Evolutionary conservation across 2,113 vertebrate species (phyloP).

Genomic region (Sapajus apella): DNA sequence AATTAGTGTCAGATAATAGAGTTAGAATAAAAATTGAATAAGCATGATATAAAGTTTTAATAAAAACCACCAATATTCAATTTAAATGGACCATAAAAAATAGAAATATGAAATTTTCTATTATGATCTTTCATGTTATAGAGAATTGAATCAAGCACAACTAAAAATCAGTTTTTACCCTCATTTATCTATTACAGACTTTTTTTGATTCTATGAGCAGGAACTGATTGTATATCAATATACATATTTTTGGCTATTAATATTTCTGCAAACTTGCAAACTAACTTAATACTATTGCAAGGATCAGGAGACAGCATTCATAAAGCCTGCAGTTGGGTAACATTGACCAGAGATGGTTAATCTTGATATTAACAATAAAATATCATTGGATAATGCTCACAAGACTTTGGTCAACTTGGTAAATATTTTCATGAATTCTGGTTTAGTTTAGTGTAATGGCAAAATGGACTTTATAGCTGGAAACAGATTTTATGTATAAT

Average conservation of each 20-base stretch:
- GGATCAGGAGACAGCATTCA: not conserved
- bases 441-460: not conserved
- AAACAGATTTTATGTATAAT: not conserved
- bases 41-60: slow-evolving; percentile 15
- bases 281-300: not conserved
- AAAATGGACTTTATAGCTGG: not conserved
- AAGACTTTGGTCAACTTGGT: not conserved
- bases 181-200: not conserved
- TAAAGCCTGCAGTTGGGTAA: not conserved
- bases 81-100: not conserved
- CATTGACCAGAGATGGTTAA: not conserved
- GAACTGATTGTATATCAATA: not conserved
- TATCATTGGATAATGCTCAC: not conserved
- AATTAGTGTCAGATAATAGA: not conserved
- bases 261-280: not conserved
- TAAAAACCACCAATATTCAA: not conserved
- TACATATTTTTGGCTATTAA: not conserved
- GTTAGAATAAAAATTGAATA: slow-evolving; percentile 4
- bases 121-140: not conserved
- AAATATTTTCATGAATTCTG: not conserved
- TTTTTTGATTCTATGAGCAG: not conserved
- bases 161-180: not conserved
- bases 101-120: not conserved
- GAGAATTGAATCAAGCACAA: slow-evolving; percentile 7
- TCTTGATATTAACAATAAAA: not conserved